phyloP scores from a whole-genome alignment of 2,113 vertebrate species.

The Salvator merianae region DNA sequence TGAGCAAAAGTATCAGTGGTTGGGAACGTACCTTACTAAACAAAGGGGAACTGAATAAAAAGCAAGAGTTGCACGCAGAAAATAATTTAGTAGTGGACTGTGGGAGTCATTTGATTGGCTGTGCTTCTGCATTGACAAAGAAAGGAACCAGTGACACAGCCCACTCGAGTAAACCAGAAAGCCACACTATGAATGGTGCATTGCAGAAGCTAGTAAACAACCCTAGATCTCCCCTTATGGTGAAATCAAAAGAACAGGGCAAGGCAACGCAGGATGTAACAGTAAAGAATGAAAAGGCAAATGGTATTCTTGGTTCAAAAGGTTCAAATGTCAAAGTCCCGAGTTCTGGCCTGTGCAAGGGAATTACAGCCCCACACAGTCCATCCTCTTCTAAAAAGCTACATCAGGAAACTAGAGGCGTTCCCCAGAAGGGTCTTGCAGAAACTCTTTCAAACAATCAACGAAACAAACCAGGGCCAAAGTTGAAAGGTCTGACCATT shows the following conservation, averaged over 20 bases:
- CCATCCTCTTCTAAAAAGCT: conserved; percentile 62
- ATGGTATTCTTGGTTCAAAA: conserved; percentile 44
- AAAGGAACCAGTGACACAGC: conserved; percentile 41
- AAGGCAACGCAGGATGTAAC: conserved; percentile 53
- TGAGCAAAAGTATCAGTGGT: conserved; percentile 32
- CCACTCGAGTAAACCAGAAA: conserved; percentile 50
- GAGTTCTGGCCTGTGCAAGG: conserved; percentile 66
- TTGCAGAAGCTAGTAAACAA: conserved; percentile 51
- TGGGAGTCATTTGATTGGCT: conserved; percentile 16
- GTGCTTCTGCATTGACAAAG: conserved; percentile 24
- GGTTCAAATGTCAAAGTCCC: conserved; percentile 64
- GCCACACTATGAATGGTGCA: conserved; percentile 17
- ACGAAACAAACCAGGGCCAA: conserved; percentile 72
- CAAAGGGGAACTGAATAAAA: conserved; percentile 28
- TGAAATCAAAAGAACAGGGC: conserved; percentile 72
- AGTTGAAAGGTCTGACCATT: conserved; percentile 79
- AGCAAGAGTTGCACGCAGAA: conserved; percentile 45
- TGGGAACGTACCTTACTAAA: conserved; percentile 39
- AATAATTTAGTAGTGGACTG: not conserved
- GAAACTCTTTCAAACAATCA: conserved; percentile 72
- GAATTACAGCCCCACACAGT: conserved; percentile 35
- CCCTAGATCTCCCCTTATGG: conserved; percentile 65
- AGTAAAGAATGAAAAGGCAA: conserved; percentile 66
- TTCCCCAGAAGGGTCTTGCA: conserved; percentile 61
- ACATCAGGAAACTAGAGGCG: conserved; percentile 66